Evolutionary conservation across 2,113 vertebrate species (phyloP).

Genomic region (Otis tarda): DNA sequence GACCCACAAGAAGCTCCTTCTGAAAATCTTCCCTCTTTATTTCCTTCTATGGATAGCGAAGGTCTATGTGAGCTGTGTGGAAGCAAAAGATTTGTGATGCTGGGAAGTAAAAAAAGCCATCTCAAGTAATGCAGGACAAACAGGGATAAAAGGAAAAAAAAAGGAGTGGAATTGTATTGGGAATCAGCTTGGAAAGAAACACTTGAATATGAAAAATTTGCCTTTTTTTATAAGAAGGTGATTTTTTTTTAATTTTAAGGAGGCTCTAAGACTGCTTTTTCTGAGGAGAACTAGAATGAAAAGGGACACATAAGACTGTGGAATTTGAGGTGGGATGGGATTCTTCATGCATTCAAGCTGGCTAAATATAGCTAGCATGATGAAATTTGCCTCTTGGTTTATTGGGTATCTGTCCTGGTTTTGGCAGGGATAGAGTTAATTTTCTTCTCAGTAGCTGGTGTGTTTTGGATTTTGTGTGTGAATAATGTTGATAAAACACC

Average conservation of each 20-base stretch:
- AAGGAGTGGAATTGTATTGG: not conserved
- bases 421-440: no score
- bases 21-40: not conserved
- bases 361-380: not conserved
- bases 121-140: not conserved
- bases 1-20: not conserved
- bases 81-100: not conserved
- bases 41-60: not conserved
- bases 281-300: not conserved
- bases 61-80: not conserved
- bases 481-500: no score
- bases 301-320: accelerated
- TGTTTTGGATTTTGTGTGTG: no score
- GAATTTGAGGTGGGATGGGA: not conserved
- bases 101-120: not conserved
- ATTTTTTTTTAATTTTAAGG: not conserved
- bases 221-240: not conserved
- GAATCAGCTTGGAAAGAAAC: not conserved
- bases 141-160: not conserved
- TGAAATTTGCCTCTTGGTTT: not conserved
- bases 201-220: not conserved
- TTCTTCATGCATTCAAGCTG: not conserved
- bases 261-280: not conserved
- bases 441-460: no score
- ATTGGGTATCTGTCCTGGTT: not conserved